Evolutionary conservation across 2,888 invertebrate genomes (phyloP).

Genomic region (Antheraea yamamai): DNA sequence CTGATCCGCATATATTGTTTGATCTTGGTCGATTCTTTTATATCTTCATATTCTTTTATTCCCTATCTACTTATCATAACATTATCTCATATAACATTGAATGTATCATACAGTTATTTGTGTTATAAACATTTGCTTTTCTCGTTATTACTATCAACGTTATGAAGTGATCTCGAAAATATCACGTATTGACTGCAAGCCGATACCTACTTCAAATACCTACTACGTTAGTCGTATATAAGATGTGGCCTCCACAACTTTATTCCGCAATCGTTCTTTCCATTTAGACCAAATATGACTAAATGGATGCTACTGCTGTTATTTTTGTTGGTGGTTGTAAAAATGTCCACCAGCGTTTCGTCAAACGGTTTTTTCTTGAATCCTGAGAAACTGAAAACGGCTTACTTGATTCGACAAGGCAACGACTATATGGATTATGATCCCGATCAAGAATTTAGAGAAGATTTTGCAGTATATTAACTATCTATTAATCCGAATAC

Average conservation of each 20-base stretch:
- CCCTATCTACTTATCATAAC: background rate
- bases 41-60: background rate
- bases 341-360: conserved; percentile 36
- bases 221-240: conserved; percentile 12
- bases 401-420: conserved; percentile 44
- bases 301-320: conserved; percentile 45
- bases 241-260: background rate
- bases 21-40: background rate
- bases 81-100: background rate
- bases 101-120: background rate
- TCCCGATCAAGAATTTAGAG: conserved; percentile 37
- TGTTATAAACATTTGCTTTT: conserved; percentile 26
- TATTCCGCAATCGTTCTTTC: conserved; percentile 9
- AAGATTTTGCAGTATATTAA: conserved; percentile 25
- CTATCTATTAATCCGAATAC: conserved; percentile 25
- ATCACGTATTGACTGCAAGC: conserved; percentile 31
- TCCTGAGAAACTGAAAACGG: conserved; percentile 59
- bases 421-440: conserved; percentile 66
- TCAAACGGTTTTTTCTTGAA: conserved; percentile 54
- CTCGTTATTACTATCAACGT: conserved; percentile 20
- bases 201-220: conserved; percentile 1
- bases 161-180: conserved; percentile 30
- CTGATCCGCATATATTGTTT: no score
- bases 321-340: conserved; percentile 39
- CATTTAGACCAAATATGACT: conserved; percentile 47